A percentile compares a stretch with the other conserved stretches of the same genome.
phyloP scores from a whole-genome alignment of 2,797 vertebrate genomes.

The Mus minutoides region DNA sequence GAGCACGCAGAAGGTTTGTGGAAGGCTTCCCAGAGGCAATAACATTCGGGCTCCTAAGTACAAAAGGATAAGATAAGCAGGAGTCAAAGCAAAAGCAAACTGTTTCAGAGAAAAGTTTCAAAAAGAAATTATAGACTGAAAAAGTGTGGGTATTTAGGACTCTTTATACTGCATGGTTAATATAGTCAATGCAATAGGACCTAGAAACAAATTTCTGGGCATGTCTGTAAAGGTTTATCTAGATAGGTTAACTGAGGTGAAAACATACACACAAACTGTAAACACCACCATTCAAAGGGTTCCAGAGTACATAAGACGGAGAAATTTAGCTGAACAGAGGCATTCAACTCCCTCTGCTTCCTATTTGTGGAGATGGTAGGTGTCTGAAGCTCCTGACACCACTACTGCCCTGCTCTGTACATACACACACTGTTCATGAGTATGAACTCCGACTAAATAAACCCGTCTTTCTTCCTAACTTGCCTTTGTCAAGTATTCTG shows the following conservation, averaged over 20 bases:
- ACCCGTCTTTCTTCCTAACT: not conserved
- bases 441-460: not conserved
- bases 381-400: not conserved
- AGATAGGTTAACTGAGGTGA: not conserved
- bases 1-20: conserved; percentile 7
- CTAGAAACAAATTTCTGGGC: not conserved
- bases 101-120: conserved; percentile 54
- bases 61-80: conserved; percentile 42
- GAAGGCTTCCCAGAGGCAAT: conserved; percentile 32
- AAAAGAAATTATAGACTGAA: conserved; percentile 27
- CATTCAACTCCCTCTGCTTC: not conserved
- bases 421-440: not conserved
- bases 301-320: not conserved
- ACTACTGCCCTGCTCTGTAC: not conserved
- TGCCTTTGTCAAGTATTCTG: not conserved
- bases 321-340: not conserved
- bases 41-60: conserved; percentile 3
- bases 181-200: not conserved
- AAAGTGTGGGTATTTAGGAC: not conserved
- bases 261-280: not conserved
- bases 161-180: not conserved
- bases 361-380: not conserved
- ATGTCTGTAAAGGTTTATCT: not conserved
- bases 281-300: not conserved
- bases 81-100: conserved; percentile 27